Evolutionary conservation across 2,113 vertebrate species (phyloP), one percentile per base, ranked within the genome.

Genomic region (Neolamprologus sp.): DNA sequence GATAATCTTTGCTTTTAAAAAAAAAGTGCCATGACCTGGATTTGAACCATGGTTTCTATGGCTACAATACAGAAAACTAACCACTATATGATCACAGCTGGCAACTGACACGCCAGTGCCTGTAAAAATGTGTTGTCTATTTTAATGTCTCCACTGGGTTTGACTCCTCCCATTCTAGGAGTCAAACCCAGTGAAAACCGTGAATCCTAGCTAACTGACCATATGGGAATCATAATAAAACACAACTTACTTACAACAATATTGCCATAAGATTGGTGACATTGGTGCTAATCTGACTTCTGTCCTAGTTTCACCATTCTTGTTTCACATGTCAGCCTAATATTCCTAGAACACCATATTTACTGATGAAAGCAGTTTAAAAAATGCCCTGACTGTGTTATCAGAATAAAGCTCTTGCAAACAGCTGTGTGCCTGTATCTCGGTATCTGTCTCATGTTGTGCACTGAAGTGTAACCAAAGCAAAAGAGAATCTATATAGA

Each of bases 401-500:
- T 87, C 57, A 83, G 40, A 82, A 82, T 65, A 54, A 82, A 78
- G 42, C 40, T 55, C 19, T 57, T 37, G 65, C 42, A 87, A 92
- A 83, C 73, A 87, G 85, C 40, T 71, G 51, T 54, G 21, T 83
- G 47, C 58, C 86, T 88, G 30, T 84, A 79, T 51, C 40, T 85
- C 51, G 83, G 16, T 88, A 75, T 71, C 28, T 65, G 80, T 60
- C 68, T 86, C 68, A 49, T 35, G 78, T 63, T 84, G 85, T 78
- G 71, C 81, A 83, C 37, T 75, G 51, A 86, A 88, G 71, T 90
- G 71, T 78, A 84, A 83, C 82, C 82, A 40, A 80, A 75, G 58
- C 55, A 82, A 87, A 91, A 86, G 47, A 89, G 54, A 87, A 94
- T 85, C 42, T 71, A 90, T 81, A 86, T 80, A 86, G 53, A 49